Evolutionary conservation across 2,797 vertebrate genomes (phyloP).

Genomic region (Lagocephalus sceleratus): DNA sequence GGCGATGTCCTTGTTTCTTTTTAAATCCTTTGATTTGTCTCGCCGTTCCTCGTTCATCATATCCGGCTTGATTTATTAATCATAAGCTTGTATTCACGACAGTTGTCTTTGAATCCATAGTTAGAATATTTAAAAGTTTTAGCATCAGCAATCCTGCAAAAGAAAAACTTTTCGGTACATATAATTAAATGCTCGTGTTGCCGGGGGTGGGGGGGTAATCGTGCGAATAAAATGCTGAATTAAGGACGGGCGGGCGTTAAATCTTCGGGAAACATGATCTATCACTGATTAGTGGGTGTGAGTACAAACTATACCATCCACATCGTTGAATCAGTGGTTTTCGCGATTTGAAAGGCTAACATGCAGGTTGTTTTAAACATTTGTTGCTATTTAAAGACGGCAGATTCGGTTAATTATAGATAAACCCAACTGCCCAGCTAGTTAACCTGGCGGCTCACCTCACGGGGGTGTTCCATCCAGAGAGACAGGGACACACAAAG

Average conservation of each 20-base stretch:
- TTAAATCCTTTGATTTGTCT: constrained; percentile 31
- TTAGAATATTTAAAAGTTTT: constrained; percentile 12
- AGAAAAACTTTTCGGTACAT: constrained; percentile 19
- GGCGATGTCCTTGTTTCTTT: constrained; percentile 15
- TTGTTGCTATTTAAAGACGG: too few relatives aligned
- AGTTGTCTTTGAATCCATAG: constrained; percentile 3
- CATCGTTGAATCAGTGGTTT: too few relatives aligned
- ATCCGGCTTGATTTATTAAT: constrained; percentile 46
- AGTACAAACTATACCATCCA: too few relatives aligned
- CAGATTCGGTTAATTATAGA: too few relatives aligned
- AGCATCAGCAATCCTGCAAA: background rate
- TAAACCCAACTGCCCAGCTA: too few relatives aligned
- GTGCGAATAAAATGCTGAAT: background rate
- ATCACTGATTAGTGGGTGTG: too few relatives aligned
- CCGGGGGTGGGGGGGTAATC: background rate
- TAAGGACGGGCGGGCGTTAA: background rate
- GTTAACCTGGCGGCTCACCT: too few relatives aligned
- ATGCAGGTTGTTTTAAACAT: too few relatives aligned
- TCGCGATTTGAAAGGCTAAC: too few relatives aligned
- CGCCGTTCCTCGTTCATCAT: constrained; percentile 20
- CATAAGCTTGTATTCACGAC: constrained; percentile 38
- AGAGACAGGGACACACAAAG: too few relatives aligned
- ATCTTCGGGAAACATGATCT: background rate
- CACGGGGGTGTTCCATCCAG: too few relatives aligned
- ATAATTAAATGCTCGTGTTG: constrained; percentile 5